These are phyloP conservation scores for Barbus barbus DNA, from an alignment of 2,113 vertebrate genomes.

Conservation along the genomic window DNA sequence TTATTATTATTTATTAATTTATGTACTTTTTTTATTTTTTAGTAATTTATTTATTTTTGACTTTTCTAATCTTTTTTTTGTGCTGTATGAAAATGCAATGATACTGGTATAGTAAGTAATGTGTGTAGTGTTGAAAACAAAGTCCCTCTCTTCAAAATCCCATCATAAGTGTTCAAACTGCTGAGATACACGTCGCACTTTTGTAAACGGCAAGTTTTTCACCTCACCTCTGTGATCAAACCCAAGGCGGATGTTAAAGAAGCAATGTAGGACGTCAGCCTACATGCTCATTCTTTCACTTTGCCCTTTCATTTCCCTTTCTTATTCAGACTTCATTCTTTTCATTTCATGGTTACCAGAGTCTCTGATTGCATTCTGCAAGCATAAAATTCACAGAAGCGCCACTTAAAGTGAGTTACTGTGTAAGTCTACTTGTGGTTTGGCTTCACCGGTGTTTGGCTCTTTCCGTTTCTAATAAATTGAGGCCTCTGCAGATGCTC, in stretches of 20 bases:
- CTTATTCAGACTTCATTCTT: constrained; percentile 3
- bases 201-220: too few relatives aligned
- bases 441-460: not conserved
- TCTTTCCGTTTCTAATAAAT: not conserved
- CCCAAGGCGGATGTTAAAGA: not conserved
- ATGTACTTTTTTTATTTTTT: too few relatives aligned
- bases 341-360: constrained; percentile 14
- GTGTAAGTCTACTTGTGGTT: not conserved
- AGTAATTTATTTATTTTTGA: too few relatives aligned
- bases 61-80: too few relatives aligned
- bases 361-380: not conserved
- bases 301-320: constrained; percentile 16
- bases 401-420: not conserved
- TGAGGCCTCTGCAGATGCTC: not conserved
- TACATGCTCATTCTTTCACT: not conserved
- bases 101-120: too few relatives aligned
- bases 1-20: too few relatives aligned
- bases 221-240: not conserved
- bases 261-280: not conserved
- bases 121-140: too few relatives aligned
- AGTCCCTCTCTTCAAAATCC: not conserved
- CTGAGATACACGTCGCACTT: not conserved
- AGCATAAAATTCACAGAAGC: constrained; percentile 1
- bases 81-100: too few relatives aligned
- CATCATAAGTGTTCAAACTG: not conserved